Conservation (phyloP, 2,113 vertebrate genomes). For the Hystrix brachyura region DNA sequence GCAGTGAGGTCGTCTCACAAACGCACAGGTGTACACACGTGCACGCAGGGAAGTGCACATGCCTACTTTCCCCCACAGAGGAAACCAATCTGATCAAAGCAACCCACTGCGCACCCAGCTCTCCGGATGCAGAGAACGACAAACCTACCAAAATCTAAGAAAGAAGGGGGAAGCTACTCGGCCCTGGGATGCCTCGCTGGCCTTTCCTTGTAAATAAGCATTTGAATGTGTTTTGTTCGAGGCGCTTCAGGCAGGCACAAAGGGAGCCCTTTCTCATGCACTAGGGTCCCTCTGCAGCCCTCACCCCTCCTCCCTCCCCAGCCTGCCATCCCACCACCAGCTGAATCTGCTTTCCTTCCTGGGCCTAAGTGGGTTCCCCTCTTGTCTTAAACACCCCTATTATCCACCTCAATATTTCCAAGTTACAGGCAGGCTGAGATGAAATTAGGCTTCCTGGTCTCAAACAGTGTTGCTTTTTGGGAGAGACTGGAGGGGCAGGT, state of each 20-base stretch:
- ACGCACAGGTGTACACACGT: background rate
- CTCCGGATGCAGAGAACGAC: background rate
- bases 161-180: background rate
- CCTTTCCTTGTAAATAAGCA: constrained; percentile 64
- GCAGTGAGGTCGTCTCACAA: background rate
- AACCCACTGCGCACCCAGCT: background rate
- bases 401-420: background rate
- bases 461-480: background rate
- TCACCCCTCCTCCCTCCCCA: too few species aligned
- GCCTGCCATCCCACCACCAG: background rate
- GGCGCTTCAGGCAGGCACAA: constrained; percentile 46
- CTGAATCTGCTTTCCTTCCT: background rate
- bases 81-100: background rate
- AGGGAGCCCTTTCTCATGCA: constrained; percentile 63
- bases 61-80: background rate
- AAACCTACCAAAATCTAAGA: background rate
- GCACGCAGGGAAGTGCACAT: background rate
- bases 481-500: background rate
- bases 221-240: constrained; percentile 79
- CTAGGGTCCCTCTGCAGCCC: background rate
- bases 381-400: background rate
- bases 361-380: background rate
- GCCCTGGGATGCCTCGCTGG: background rate
- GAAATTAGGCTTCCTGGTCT: background rate
- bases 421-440: constrained; percentile 9